Conservation (phyloP, 2,113 vertebrate genomes). For the Lophochroa leadbeateri region DNA sequence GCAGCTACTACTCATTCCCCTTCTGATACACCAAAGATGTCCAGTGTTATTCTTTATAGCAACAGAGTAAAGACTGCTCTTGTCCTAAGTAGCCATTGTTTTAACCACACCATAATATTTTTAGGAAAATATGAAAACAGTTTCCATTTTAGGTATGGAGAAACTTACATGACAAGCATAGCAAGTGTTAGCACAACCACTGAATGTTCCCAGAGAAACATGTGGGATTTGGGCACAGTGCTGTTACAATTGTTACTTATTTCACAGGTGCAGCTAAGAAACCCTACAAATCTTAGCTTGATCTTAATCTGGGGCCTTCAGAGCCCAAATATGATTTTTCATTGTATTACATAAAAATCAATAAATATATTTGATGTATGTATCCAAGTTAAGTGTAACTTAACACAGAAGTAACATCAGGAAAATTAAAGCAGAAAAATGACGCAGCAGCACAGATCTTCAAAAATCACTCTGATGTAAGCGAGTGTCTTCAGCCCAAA, state of each 20-base stretch:
- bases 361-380: neutral
- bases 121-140: neutral
- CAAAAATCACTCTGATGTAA: neutral
- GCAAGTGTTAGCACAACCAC: neutral
- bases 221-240: neutral
- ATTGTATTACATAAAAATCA: neutral
- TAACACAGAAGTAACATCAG: neutral
- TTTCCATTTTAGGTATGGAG: neutral
- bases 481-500: neutral
- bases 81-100: neutral
- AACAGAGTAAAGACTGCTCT: neutral
- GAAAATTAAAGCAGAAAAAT: neutral
- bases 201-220: neutral
- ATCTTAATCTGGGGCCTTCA: neutral
- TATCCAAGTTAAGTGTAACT: neutral
- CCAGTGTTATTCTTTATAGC: fast-evolving
- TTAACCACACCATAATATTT: neutral
- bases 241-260: neutral
- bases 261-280: neutral
- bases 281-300: neutral
- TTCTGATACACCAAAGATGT: neutral
- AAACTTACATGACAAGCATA: neutral
- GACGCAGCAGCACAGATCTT: neutral
- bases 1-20: neutral
- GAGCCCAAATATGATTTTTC: neutral